Conservation (phyloP, 2,888 invertebrate genomes). For the Balanococcus diminutus region DNA sequence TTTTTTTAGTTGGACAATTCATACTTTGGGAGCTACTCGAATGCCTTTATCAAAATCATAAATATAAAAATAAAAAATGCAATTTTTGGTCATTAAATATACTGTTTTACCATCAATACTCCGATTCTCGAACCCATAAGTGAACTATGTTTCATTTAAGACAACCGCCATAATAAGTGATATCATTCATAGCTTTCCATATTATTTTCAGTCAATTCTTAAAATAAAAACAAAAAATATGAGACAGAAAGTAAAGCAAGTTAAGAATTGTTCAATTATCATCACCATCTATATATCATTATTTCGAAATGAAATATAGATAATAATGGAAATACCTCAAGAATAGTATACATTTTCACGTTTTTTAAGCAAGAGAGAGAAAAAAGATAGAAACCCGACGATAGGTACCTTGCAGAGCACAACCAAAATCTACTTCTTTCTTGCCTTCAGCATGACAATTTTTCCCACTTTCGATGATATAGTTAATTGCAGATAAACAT, state of each 20-base stretch:
- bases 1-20: not conserved
- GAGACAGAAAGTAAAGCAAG: not conserved
- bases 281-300: not conserved
- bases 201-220: not conserved
- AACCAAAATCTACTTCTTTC: not conserved
- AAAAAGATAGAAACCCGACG: not conserved
- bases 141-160: not conserved
- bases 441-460: not conserved
- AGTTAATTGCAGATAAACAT: not conserved
- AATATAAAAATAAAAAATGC: conserved; percentile 1
- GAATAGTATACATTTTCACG: not conserved
- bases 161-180: not conserved
- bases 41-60: not conserved
- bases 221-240: not conserved
- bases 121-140: not conserved
- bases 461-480: not conserved
- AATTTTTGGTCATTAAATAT: not conserved
- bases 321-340: not conserved
- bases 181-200: not conserved
- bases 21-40: not conserved
- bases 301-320: not conserved
- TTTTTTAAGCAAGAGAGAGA: not conserved
- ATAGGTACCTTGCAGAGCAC: not conserved
- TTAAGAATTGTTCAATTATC: conserved; percentile 1
- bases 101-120: not conserved